phyloP scores from a whole-genome alignment of 2,888 invertebrate genomes.

The Idaea dimidiata region DNA sequence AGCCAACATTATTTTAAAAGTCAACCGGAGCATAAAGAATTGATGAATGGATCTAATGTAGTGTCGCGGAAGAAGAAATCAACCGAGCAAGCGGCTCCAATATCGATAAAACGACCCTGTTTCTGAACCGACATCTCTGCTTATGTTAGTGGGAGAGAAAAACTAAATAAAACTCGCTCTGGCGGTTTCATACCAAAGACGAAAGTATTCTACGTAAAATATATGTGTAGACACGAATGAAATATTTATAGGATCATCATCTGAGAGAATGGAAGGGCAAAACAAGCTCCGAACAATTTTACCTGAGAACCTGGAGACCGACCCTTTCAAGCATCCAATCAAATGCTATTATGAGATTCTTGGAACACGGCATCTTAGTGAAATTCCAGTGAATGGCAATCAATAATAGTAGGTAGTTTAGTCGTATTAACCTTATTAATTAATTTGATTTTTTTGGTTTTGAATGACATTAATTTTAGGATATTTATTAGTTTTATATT shows the following conservation, averaged over 20 bases:
- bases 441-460: background rate
- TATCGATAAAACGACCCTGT: slow-evolving; percentile 56
- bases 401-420: slow-evolving; percentile 27
- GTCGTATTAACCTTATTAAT: slow-evolving; percentile 29
- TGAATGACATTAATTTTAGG: background rate
- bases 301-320: slow-evolving; percentile 40
- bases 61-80: slow-evolving; percentile 62
- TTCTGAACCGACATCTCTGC: slow-evolving; percentile 39
- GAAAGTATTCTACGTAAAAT: slow-evolving; percentile 41
- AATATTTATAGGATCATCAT: slow-evolving; percentile 28
- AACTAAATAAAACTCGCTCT: slow-evolving; percentile 43
- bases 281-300: slow-evolving; percentile 43
- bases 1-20: slow-evolving; percentile 44
- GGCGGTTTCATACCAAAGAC: slow-evolving; percentile 32
- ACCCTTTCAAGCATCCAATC: slow-evolving; percentile 41
- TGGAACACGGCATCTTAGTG: background rate
- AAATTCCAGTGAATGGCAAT: slow-evolving; percentile 30
- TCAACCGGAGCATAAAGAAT: slow-evolving; percentile 60
- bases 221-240: slow-evolving; percentile 3
- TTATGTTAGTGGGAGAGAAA: slow-evolving; percentile 54
- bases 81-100: slow-evolving; percentile 52
- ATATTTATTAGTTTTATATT: too few species aligned
- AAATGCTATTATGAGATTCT: slow-evolving; percentile 45
- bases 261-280: slow-evolving; percentile 49
- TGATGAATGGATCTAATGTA: slow-evolving; percentile 54